A percentile compares a stretch with the other conserved stretches of the same genome.
Conservation (phyloP, 2,797 vertebrate genomes). For the Lithobates sylvaticus region DNA sequence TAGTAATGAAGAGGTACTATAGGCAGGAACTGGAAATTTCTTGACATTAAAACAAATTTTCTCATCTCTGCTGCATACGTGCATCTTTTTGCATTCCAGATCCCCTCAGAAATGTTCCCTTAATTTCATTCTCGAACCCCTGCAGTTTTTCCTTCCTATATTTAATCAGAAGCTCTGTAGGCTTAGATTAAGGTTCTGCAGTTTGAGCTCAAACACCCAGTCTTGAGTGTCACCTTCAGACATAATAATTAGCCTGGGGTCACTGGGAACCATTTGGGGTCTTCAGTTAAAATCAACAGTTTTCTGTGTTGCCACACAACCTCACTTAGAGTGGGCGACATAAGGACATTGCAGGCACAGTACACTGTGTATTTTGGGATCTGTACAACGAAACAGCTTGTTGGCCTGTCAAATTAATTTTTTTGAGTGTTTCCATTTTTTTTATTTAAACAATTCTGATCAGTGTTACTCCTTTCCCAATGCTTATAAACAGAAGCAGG, state of each 20-base stretch:
- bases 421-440: too few species aligned
- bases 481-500: too few species aligned
- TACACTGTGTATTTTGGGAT: neutral
- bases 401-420: too few species aligned
- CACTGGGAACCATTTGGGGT: slow-evolving; percentile 13
- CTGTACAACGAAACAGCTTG: neutral
- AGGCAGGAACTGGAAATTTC: too few species aligned
- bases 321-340: neutral
- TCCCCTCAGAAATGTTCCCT: neutral
- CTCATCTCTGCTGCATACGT: neutral
- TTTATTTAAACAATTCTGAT: too few species aligned
- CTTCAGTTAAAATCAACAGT: neutral
- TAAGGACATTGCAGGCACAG: neutral
- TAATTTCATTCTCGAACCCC: slow-evolving; percentile 26
- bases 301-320: slow-evolving; percentile 16
- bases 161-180: slow-evolving; percentile 20
- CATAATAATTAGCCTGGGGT: slow-evolving; percentile 23
- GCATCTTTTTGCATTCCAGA: neutral
- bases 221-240: neutral
- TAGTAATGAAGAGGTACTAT: too few species aligned
- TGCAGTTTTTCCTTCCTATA: slow-evolving; percentile 25
- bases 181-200: slow-evolving; percentile 32
- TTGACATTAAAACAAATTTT: neutral
- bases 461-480: too few species aligned
- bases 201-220: neutral